Base-by-base conservation (phyloP, 2,113 vertebrate species). In the Amblyopsis rosae region DNA sequence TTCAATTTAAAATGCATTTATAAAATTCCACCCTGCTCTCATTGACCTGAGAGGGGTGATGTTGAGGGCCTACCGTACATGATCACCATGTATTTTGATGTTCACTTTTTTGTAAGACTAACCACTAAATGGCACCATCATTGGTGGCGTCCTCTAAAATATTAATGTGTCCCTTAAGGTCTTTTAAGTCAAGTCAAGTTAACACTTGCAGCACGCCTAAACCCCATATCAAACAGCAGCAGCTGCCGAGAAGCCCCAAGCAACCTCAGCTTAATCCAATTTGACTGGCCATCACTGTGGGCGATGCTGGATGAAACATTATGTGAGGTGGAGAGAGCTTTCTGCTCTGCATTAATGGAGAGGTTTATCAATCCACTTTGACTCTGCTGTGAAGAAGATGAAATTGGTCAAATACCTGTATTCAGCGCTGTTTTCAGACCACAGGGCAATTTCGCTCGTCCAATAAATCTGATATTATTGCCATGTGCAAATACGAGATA, bases 241-340 rank as follows among this genome's bases (percentile, higher is more conserved):
- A 93, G 92, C 89, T 92, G 92, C 78, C 86, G 83, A 83, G 79
- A 76, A 87, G 89, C 91, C 92, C 86, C 82, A 65, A 92, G 91
- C 88, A 89, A 91, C 86, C 81, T 85, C 90, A 80, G 85, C 88
- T 82, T 92, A 92, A 93, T 93, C 90, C 91, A 92, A 92, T 93
- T 92, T 89, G 86, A 92, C 85, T 89, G 90, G 90, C 90, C 90
- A 90, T 92, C 88, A 90, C 88, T 91, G 88, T 86, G 82, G 90
- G 91, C 88, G 79, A 89, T 86, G 85, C 87, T 88, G 87, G 85
- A 87, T 86, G 83, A 83, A 87, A 87, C 88, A 87, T 90, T 87
- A 86, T 91, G 88, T 82, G 82, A 85, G 86, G 84, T 83, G 89
- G 85, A 87, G 86, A 69, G 88, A 87, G 86, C 87, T 76, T 89